Conservation (phyloP, 2,888 invertebrate genomes). For the Catocala fraxini region DNA sequence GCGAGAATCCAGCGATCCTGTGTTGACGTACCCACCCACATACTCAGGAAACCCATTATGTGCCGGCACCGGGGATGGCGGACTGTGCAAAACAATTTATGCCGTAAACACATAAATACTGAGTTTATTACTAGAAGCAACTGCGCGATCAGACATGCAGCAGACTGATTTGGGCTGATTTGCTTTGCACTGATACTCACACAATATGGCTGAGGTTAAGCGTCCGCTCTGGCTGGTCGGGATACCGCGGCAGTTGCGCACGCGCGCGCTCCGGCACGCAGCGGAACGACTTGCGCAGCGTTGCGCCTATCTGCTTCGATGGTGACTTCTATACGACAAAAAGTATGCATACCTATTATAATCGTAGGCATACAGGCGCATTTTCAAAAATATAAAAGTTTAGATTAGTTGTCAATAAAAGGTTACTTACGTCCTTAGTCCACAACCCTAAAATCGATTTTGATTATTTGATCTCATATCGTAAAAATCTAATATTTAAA, state of each 20-base stretch:
- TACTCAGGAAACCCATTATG: conserved; percentile 97
- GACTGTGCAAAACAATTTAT: conserved; percentile 63
- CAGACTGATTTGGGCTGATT: too few species aligned
- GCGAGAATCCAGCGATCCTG: conserved; percentile 92
- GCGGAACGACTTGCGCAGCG: conserved; percentile 98
- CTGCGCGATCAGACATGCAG: too few species aligned
- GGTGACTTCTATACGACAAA: conserved; percentile 93
- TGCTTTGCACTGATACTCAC: conserved; percentile 85
- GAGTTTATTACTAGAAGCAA: too few species aligned
- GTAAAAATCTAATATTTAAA: too few species aligned
- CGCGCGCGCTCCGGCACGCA: conserved; percentile 97
- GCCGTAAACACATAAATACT: too few species aligned
- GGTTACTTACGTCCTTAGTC: too few species aligned
- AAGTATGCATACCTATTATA: too few species aligned
- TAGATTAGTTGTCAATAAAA: too few species aligned
- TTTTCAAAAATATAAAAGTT: too few species aligned
- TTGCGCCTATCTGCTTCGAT: conserved; percentile 98
- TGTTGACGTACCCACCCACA: conserved; percentile 91
- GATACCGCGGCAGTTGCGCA: conserved; percentile 94
- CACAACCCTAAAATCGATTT: too few species aligned
- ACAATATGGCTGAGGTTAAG: conserved; percentile 98
- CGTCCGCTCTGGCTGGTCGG: conserved; percentile 97
- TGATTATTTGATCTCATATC: too few species aligned
- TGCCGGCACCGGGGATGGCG: conserved; percentile 96
- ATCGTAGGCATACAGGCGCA: too few species aligned